phyloP scores from a whole-genome alignment of 2,797 vertebrate genomes.

The Perdix hodgsoniae region DNA sequence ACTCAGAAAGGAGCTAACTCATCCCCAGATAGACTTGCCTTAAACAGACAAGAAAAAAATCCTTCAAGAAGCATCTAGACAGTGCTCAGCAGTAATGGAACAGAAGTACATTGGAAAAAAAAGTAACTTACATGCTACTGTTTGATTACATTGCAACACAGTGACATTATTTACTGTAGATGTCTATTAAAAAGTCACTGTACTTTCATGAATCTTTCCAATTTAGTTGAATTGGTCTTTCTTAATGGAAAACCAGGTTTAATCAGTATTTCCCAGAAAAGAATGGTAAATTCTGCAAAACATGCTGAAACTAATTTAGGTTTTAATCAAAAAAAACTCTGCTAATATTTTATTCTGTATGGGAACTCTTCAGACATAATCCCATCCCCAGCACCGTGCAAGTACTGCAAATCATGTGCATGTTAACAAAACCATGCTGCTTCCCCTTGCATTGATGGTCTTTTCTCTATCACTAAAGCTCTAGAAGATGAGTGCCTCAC shows the following conservation, averaged over 20 bases:
- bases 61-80: neutral
- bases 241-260: neutral
- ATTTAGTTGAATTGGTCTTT: neutral
- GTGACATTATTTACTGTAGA: neutral
- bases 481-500: neutral
- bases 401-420: neutral
- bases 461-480: neutral
- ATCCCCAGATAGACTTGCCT: neutral
- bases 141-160: neutral
- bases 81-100: neutral
- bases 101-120: neutral
- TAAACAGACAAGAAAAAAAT: neutral
- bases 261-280: neutral
- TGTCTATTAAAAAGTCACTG: neutral
- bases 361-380: neutral
- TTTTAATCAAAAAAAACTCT: neutral
- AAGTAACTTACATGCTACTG: neutral
- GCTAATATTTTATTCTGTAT: neutral
- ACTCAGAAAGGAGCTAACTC: neutral
- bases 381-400: accelerated
- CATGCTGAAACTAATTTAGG: neutral
- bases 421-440: neutral
- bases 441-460: neutral
- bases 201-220: neutral
- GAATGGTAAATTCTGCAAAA: neutral